Conservation (phyloP, 2,888 invertebrate species). For the Chirona hameri region DNA sequence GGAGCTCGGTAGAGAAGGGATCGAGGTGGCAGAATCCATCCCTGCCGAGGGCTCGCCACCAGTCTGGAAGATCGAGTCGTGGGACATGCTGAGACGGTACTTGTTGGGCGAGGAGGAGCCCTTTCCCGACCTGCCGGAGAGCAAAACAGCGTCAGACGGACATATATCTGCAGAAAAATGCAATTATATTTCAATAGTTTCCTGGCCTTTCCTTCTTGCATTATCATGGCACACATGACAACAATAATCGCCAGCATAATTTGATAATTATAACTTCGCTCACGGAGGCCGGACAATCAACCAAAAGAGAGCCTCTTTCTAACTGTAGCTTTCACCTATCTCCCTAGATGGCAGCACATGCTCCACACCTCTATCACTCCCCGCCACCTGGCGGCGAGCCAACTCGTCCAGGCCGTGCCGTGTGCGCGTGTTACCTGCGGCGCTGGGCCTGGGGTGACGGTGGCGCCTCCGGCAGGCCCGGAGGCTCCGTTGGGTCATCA, state of each 20-base stretch:
- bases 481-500: background rate
- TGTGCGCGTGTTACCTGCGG: background rate
- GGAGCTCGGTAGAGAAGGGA: background rate
- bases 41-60: background rate
- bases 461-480: background rate
- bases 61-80: slow-evolving; percentile 4
- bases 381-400: background rate
- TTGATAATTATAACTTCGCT: no score
- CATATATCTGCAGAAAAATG: no score
- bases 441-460: background rate
- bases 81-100: background rate
- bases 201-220: no score
- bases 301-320: background rate
- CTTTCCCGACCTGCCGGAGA: no score
- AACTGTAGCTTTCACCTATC: background rate
- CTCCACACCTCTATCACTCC: background rate
- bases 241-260: no score
- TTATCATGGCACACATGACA: no score
- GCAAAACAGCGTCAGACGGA: background rate
- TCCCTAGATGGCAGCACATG: background rate
- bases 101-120: background rate
- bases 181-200: no score
- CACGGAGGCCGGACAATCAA: no score
- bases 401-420: background rate
- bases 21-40: background rate